These are phyloP conservation scores for Cynoglossus semilaevis DNA, from an alignment of 2,113 vertebrate genomes.

Conservation along the genomic window DNA sequence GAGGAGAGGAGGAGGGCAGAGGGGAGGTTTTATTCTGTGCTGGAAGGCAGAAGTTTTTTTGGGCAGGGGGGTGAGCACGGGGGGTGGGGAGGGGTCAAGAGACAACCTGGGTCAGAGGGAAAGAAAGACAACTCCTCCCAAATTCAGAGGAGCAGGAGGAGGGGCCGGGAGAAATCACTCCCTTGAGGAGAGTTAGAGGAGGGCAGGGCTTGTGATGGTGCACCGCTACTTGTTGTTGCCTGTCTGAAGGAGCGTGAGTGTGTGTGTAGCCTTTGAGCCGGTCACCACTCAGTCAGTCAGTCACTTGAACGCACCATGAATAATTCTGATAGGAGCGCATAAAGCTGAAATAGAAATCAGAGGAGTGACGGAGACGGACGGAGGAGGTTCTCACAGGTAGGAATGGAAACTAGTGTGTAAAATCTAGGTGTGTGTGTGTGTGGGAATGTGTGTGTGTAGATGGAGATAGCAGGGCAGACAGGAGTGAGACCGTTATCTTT, in stretches of 20 bases:
- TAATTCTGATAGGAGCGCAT: not conserved
- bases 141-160: conserved; percentile 60
- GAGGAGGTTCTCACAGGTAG: conserved; percentile 42
- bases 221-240: conserved; percentile 65
- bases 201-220: conserved; percentile 44
- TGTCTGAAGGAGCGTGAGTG: conserved; percentile 55
- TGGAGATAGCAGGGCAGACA: not conserved
- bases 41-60: conserved; percentile 34
- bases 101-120: conserved; percentile 51
- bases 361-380: conserved; percentile 1
- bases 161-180: conserved; percentile 74
- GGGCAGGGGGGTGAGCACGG: conserved; percentile 1
- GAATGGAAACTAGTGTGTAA: conserved; percentile 22
- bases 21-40: conserved; percentile 50
- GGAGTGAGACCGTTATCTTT: conserved; percentile 7
- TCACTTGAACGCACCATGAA: conserved; percentile 26
- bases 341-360: not conserved
- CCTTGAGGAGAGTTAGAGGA: conserved; percentile 61
- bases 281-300: conserved; percentile 21
- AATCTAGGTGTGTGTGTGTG: conserved; percentile 21
- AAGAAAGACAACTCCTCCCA: conserved; percentile 67
- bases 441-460: conserved; percentile 28
- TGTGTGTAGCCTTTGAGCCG: conserved; percentile 29
- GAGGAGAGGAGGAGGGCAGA: conserved; percentile 18
- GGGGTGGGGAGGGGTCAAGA: conserved; percentile 20